Evolutionary conservation across 2,797 vertebrate genomes (phyloP).

Genomic region (Myotis daubentonii): DNA sequence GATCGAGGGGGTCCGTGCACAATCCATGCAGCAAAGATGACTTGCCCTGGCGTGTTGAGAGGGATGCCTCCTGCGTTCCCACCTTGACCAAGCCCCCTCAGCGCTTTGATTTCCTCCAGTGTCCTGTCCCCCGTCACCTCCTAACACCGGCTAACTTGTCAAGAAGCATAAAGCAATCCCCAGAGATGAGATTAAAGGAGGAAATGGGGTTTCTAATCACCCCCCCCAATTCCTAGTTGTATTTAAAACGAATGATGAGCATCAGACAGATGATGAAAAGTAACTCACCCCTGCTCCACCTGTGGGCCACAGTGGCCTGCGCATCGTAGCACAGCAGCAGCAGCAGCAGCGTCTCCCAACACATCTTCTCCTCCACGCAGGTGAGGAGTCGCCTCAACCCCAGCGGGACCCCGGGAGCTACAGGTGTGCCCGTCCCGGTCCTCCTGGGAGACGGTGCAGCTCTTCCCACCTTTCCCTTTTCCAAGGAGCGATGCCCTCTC

Average conservation of each 20-base stretch:
- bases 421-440: background rate
- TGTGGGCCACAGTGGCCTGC: conserved; percentile 81
- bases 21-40: background rate
- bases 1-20: background rate
- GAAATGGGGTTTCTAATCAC: background rate
- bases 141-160: background rate
- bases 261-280: background rate
- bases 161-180: background rate
- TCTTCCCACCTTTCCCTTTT: conserved; percentile 58
- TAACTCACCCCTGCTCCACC: conserved; percentile 88
- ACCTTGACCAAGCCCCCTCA: background rate
- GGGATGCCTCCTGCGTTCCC: background rate
- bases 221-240: background rate
- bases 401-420: background rate
- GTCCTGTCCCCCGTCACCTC: background rate
- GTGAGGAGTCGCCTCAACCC: background rate
- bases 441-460: background rate
- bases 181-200: background rate
- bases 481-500: conserved; percentile 65
- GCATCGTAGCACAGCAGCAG: conserved; percentile 85
- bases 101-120: background rate
- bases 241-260: background rate
- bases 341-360: conserved; percentile 82
- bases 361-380: conserved; percentile 81
- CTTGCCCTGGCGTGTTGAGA: background rate